phyloP scores from a whole-genome alignment of 1,140 invertebrate genomes.

The Magallana gigas region DNA sequence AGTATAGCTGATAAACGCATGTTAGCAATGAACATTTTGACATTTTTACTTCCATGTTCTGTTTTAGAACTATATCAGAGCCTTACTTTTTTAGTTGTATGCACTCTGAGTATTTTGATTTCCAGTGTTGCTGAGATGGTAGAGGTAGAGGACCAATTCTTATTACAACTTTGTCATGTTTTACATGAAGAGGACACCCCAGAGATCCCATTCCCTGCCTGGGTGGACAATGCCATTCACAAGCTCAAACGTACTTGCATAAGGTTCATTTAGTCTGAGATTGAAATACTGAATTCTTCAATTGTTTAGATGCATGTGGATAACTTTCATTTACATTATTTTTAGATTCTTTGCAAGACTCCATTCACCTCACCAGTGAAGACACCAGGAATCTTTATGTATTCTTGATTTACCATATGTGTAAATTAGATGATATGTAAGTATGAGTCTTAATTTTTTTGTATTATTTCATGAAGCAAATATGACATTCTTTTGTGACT shows the following conservation, averaged over 20 bases:
- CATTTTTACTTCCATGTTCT: too few species aligned
- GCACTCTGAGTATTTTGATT: neutral
- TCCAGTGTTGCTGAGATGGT: neutral
- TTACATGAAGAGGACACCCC: neutral
- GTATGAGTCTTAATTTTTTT: neutral
- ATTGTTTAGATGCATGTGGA: neutral
- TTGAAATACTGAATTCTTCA: neutral
- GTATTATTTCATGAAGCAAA: too few species aligned
- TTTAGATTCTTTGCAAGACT: neutral
- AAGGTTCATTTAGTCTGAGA: neutral
- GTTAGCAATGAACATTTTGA: too few species aligned
- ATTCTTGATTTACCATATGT: conserved; percentile 51
- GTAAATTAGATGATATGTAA: conserved; percentile 50
- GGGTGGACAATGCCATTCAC: neutral
- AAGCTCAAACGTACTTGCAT: neutral
- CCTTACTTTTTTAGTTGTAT: neutral
- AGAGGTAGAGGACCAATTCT: neutral
- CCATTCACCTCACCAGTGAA: conserved; percentile 2
- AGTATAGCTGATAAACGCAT: too few species aligned
- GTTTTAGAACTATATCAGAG: too few species aligned
- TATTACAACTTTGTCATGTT: conserved; percentile 29
- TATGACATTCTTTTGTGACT: neutral
- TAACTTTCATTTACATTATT: neutral
- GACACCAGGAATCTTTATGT: conserved; percentile 33
- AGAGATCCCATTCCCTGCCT: neutral